phyloP scores from a whole-genome alignment of 1,140 invertebrate species.

The Plodia interpunctella region DNA sequence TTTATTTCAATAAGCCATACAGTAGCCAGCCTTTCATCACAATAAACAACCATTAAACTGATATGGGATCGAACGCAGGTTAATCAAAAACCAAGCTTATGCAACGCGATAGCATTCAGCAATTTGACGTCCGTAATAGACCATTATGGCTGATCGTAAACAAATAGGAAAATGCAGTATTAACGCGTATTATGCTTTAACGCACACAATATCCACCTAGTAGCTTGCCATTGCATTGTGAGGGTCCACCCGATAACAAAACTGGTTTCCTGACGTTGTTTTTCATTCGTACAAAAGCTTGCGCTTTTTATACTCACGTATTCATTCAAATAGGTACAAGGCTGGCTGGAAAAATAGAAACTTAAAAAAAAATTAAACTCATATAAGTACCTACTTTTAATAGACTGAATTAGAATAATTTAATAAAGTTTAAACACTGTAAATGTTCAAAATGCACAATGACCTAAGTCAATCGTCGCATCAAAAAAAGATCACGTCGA shows the following conservation, averaged over 20 bases:
- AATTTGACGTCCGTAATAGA: conserved; percentile 53
- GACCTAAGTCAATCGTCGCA: not conserved
- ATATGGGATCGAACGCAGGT: not conserved
- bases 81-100: not conserved
- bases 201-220: conserved; percentile 8
- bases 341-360: too few relatives aligned
- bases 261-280: conserved; percentile 39
- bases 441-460: not conserved
- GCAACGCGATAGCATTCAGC: conserved; percentile 22
- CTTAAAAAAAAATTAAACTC: too few relatives aligned
- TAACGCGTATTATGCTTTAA: conserved; percentile 37
- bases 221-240: conserved; percentile 4
- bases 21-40: conserved; percentile 6
- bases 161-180: conserved; percentile 53
- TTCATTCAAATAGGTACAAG: conserved; percentile 7
- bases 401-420: not conserved
- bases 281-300: conserved; percentile 31
- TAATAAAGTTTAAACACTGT: not conserved
- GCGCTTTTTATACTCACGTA: conserved; percentile 5
- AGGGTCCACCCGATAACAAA: conserved; percentile 29
- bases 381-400: too few relatives aligned
- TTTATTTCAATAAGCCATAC: not conserved
- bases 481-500: not conserved
- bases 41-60: conserved; percentile 11
- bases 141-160: conserved; percentile 51